Base-by-base conservation (phyloP, 2,888 invertebrate genomes). In the Drosophila cracens region DNA sequence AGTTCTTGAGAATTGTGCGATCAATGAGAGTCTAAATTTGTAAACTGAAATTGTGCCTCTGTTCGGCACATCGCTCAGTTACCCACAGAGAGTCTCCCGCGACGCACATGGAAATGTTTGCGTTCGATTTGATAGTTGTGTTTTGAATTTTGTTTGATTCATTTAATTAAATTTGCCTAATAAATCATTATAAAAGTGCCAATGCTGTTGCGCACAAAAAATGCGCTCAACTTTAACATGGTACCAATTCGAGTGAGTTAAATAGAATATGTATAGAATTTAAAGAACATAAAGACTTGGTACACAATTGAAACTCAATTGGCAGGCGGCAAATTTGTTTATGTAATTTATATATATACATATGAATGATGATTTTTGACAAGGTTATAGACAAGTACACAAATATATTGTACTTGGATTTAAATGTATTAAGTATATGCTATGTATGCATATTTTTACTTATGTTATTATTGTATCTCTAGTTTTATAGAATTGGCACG, bases 171-270 rank as follows among this genome's bases (percentile, higher is more conserved):
- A 46, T 62, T 54, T 72, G 48, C 49, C 43, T 70, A 61, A 66
- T 63, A 61, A 66, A 74, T 40, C 21, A 18, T 43, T 59, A 64
- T 69, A 54, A 74, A 51, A 58, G 65, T 73, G 53, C 7, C 43
- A 53, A 60, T 58, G 52, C 59, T 76, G 54, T 27, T 76, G 76
- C 10, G 66, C 31, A 64, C 66, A 21, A 53, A 63, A 38, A 67
- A 67, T 58, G 59, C n/a, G 74, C 60, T 57, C 49, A 74, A 53
- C 61, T 57, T 54, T 25, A 65, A 8, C 10, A 72, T 73, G 76
- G 54, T 49, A n/a, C 81, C 79, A n/a, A 63, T 79, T 53, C 76
- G 60, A 69, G 79, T 79, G 61, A 76, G 79, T 78, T 54, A 29
- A 29, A 38, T 18, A 36, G 0, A 49, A 52, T 11, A 11, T 0